Base-by-base conservation (phyloP, 2,888 invertebrate genomes). In the Hirtodrosophila duncani region DNA sequence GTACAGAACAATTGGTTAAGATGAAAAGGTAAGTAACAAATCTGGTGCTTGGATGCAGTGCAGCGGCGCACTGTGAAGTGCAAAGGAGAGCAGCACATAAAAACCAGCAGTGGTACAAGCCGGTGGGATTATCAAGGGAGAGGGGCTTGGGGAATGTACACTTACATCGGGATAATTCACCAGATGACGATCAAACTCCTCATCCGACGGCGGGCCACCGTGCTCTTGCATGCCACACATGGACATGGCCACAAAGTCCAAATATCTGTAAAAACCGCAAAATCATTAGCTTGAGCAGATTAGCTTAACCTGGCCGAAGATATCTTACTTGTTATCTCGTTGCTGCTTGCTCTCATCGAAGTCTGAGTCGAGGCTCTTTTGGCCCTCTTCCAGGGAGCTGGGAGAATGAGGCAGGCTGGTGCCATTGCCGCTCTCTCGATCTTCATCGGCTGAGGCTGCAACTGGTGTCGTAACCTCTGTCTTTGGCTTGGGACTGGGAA, bases 361-460 rank as follows among this genome's bases (percentile, higher is more conserved):
- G 84, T 95, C 95, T 4, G 94, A 94, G 86, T 94, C 94, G 11
- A 94, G 85, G n/a, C 91, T 91, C 79, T 92, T 92, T 8, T 89
- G 89, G 13, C 94, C 94, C 71, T 95, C 96, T 45, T 75, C 75
- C 50, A 94, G 92, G 58, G 96, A 96, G 79, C 94, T 94, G 10
- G 96, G 96, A 36, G 97, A 97, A 85, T 97, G 97, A 5, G 98
- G 96, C 71, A 98, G 88, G 39, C 98, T 98, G 24, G 96, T 95
- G 27, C 98, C 98, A 86, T 97, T 97, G 61, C 98, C 98, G 56
- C 97, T 97, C 88, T 98, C 98, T 67, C 94, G 93, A 88, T 98
- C 98, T 85, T 96, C 96, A 70, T 97, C 97, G 57, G 93, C 63
- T 14, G 30, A 60, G 5, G 53, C 50, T 11, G 33, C 4, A 23